Base-by-base conservation (phyloP, 2,113 vertebrate species). In the Gallinago paraguaiae region DNA sequence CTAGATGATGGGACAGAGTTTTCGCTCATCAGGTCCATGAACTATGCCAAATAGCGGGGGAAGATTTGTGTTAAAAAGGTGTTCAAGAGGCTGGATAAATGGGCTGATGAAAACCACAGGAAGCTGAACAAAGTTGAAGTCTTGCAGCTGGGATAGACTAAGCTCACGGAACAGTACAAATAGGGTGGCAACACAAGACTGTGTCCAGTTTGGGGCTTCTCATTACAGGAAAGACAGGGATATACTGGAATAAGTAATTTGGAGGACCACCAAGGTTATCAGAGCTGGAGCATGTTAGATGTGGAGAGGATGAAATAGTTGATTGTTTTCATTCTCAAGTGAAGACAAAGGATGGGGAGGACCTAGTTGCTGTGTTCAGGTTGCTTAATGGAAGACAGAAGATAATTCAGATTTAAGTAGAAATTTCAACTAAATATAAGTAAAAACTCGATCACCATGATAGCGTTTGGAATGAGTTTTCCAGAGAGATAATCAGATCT, bases 301-400 rank as follows among this genome's bases (percentile, higher is more conserved):
- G 6, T 27, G 12, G 6, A 59, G 7, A 80, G 2, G 4, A 2
- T 76, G 10, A 80, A 89, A 51, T 3, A 67, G 5, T 22, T 70
- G 24, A 54, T 1, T 22, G 77, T 75, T 8, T 39, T 33, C 19
- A 51, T 67, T 57, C 23, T 71, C 37, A 81, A 12, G 5, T 41
- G 35, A 81, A 74, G 27, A 37, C 0, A 0, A 70, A 39, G 33
- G 17, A 25, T n/a, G 7, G 2, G 6, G 19, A 35, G 1, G 0
- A 12, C 4, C 13, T 75, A 51, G 31, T 15, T 53, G 2, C 5
- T 39, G 16, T 35, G 16, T 61, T 75, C 0, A 0, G 71, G 6
- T 7, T 67, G 9, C 12, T 13, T 86, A 43, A 30, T 31, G 25
- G 31, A 70, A 65, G 7, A 51, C 0, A 41, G 13, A 67, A 74